Base-by-base conservation (phyloP, 2,113 vertebrate species). In the Furnarius figulus region DNA sequence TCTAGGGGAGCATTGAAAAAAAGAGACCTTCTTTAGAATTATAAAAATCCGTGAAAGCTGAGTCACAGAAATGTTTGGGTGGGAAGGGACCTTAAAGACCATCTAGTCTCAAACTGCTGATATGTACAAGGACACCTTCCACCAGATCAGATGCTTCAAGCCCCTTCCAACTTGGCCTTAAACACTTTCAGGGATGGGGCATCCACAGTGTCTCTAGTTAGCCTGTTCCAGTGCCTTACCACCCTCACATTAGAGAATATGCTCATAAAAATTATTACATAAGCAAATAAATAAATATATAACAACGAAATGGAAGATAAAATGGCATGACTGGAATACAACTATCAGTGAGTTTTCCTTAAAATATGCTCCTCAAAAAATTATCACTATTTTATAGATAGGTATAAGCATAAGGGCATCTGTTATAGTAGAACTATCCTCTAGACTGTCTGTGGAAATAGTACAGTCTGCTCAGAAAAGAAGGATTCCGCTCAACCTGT, bases 291-390 rank as follows among this genome's bases (percentile, higher is more conserved):
- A n/a, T 20, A 59, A 62, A 50, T 37, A 73, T 10, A 23, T 14
- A 58, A 35, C 28, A 19, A 2, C 10, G 4, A 19, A 71, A 67
- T 4, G 3, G 1, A 66, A n/a, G 37, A 47, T 2, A 49, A 58
- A 73, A 62, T 42, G 0, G 0, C 9, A 3, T 21, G 1, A 66
- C 6, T 74, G 14, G 11, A 90, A 52, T 33, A 22, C 1, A 68
- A 75, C 1, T 30, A 10, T 52, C 3, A 10, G 20, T 44, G 31
- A 44, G 3, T 42, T 85, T 78, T 63, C 23, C 14, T 75, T 42
- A 39, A 74, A 87, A 58, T 46, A n/a, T 2, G 3, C 5, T 84
- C 21, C 33, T 39, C 13, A 53, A 67, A 70, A 58, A 56, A 9
- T 18, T 27, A 44, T 18, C 42, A 4, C 19, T 37, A 12, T 56